Conservation (phyloP, 2,888 invertebrate genomes). For the Sinotaia quadrata region DNA sequence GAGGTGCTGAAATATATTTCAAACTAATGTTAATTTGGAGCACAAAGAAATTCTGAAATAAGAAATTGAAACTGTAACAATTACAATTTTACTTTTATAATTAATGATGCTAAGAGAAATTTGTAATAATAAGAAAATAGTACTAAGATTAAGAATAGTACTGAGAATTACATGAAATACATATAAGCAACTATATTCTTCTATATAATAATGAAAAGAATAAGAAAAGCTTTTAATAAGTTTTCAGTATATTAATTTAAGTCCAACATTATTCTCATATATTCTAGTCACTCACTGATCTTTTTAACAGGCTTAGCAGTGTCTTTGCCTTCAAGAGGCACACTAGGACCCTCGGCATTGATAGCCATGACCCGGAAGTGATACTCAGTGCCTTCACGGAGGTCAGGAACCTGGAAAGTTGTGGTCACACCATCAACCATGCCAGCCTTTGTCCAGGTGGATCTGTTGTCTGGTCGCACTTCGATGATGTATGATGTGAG, state of each 20-base stretch:
- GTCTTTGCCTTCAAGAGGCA: slow-evolving; percentile 75
- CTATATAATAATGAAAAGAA: neutral
- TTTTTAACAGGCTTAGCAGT: slow-evolving; percentile 53
- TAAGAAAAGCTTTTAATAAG: neutral
- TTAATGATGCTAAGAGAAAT: too few species aligned
- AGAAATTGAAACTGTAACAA: neutral
- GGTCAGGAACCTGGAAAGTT: slow-evolving; percentile 74
- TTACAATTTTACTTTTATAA: neutral
- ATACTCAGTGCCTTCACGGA: slow-evolving; percentile 86
- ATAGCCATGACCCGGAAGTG: slow-evolving; percentile 88
- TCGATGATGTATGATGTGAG: slow-evolving; percentile 69
- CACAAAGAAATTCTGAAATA: neutral
- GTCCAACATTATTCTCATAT: neutral
- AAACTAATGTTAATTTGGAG: neutral
- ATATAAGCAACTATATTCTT: neutral
- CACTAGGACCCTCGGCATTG: slow-evolving; percentile 88
- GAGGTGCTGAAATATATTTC: slow-evolving; percentile 67
- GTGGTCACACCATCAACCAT: slow-evolving; percentile 46
- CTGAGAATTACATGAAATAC: neutral
- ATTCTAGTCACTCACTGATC: slow-evolving; percentile 52
- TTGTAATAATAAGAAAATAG: neutral
- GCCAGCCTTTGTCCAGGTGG: slow-evolving; percentile 82
- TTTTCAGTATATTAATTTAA: neutral
- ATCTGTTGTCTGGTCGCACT: slow-evolving; percentile 83
- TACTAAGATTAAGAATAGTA: too few species aligned